Evolutionary conservation across 2,888 invertebrate genomes (phyloP).

Genomic region (Pecten maximus): DNA sequence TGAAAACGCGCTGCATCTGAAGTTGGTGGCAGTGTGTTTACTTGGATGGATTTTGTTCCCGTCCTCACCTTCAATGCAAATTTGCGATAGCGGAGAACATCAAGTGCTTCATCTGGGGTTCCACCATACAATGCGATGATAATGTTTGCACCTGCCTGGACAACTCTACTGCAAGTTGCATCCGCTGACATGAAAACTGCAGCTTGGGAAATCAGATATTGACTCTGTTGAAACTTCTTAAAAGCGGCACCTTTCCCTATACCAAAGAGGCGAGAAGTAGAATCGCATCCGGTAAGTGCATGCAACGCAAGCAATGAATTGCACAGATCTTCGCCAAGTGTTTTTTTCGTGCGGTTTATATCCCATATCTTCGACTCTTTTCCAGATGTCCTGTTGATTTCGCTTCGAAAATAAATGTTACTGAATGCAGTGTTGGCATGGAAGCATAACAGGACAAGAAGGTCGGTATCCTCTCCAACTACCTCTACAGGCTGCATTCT

Average conservation of each 20-base stretch:
- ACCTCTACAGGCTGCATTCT: slow-evolving; percentile 48
- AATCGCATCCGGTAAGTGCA: slow-evolving; percentile 23
- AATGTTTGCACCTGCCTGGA: slow-evolving; percentile 50
- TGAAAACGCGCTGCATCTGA: neutral
- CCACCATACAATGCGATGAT: slow-evolving; percentile 46
- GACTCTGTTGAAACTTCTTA: slow-evolving; percentile 27
- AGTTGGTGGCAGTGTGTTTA: slow-evolving; percentile 63
- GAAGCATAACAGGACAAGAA: slow-evolving; percentile 65
- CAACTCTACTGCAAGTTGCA: neutral
- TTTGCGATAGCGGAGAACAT: slow-evolving; percentile 38
- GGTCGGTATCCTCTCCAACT: slow-evolving; percentile 72
- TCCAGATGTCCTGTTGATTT: neutral
- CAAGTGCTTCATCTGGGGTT: slow-evolving; percentile 30
- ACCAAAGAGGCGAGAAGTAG: neutral
- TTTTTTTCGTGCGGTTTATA: neutral
- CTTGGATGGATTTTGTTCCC: slow-evolving; percentile 53
- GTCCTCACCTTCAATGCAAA: slow-evolving; percentile 50
- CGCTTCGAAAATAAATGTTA: neutral
- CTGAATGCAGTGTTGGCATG: slow-evolving; percentile 47
- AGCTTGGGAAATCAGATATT: neutral
- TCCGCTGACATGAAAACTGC: neutral
- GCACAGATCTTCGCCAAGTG: neutral
- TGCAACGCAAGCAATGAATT: neutral
- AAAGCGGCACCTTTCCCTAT: slow-evolving; percentile 7
- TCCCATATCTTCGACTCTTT: neutral